Percentiles rank a stretch among this genome's conserved stretches.
Evolutionary conservation across 2,888 invertebrate genomes (phyloP).

Genomic region (Cephus rjabovi): DNA sequence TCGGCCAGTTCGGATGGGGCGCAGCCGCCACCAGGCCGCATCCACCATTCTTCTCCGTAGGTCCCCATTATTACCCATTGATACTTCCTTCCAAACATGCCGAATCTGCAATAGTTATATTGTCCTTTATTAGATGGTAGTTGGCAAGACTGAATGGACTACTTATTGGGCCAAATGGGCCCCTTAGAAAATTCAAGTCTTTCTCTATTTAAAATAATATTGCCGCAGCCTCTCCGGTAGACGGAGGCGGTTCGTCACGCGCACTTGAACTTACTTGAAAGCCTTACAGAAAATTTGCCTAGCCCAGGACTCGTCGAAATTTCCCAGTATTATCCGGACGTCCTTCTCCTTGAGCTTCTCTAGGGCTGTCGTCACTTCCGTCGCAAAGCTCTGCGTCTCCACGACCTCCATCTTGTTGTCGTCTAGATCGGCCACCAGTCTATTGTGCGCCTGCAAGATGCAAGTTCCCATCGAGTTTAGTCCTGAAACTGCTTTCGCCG

Average conservation of each 20-base stretch:
- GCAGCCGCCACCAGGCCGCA: conserved; percentile 56
- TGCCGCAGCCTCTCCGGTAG: no score
- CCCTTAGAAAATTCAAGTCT: no score
- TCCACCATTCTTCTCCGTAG: conserved; percentile 83
- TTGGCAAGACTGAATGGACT: no score
- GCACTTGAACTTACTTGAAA: conserved; percentile 71
- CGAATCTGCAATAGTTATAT: conserved; percentile 69
- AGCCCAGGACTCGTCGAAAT: conserved; percentile 96
- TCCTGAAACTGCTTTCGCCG: neutral
- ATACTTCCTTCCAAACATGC: conserved; percentile 92
- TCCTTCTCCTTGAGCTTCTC: conserved; percentile 89
- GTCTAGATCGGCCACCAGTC: conserved; percentile 89
- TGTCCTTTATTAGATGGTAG: neutral
- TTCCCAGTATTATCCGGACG: conserved; percentile 93
- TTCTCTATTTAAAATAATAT: no score
- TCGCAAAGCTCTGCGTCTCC: conserved; percentile 92
- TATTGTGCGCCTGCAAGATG: conserved; percentile 81
- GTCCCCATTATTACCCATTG: conserved; percentile 96
- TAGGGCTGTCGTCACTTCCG: conserved; percentile 84
- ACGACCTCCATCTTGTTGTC: conserved; percentile 83
- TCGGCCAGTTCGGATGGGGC: conserved; percentile 73
- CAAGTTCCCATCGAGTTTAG: conserved; percentile 1
- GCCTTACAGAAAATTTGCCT: conserved; percentile 90
- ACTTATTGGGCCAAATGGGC: no score
- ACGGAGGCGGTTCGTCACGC: no score